A percentile compares a stretch with the other conserved stretches of the same genome.
Evolutionary conservation across 2,113 vertebrate genomes (phyloP).

Genomic region (Myotis lucifugus): DNA sequence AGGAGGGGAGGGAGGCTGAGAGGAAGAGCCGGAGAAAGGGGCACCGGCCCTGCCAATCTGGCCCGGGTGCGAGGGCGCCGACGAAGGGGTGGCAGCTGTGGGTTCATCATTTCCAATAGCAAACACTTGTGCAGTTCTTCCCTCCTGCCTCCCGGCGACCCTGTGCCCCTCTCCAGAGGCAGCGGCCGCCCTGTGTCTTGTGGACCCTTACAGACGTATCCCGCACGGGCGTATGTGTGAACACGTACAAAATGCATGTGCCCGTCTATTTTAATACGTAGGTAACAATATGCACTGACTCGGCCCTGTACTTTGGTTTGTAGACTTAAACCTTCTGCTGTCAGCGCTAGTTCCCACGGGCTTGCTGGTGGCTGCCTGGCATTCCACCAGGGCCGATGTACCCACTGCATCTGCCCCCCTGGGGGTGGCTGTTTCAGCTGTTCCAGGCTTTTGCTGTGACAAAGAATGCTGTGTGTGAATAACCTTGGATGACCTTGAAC

Average conservation of each 20-base stretch:
- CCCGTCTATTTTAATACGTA: background rate
- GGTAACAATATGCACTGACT: background rate
- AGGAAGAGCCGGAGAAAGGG: rapidly evolving
- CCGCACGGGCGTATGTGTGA: background rate
- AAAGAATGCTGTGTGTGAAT: background rate
- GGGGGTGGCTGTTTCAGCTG: no score
- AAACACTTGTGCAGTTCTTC: background rate
- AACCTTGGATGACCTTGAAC: background rate
- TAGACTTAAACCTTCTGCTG: background rate
- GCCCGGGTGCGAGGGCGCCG: rapidly evolving
- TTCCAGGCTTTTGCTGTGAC: background rate
- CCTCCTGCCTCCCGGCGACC: background rate
- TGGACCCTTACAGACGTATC: background rate
- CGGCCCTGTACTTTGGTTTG: background rate
- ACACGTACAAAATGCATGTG: background rate
- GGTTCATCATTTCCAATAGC: background rate
- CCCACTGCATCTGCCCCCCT: background rate
- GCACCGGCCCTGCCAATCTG: rapidly evolving
- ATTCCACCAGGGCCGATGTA: rapidly evolving
- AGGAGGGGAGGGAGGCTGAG: rapidly evolving
- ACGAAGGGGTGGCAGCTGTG: rapidly evolving
- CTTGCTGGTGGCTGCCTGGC: background rate
- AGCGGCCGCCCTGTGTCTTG: background rate
- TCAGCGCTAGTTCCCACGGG: background rate
- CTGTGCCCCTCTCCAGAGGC: background rate